Conservation (phyloP, 2,113 vertebrate genomes). For the Diphyllodes magnificus region DNA sequence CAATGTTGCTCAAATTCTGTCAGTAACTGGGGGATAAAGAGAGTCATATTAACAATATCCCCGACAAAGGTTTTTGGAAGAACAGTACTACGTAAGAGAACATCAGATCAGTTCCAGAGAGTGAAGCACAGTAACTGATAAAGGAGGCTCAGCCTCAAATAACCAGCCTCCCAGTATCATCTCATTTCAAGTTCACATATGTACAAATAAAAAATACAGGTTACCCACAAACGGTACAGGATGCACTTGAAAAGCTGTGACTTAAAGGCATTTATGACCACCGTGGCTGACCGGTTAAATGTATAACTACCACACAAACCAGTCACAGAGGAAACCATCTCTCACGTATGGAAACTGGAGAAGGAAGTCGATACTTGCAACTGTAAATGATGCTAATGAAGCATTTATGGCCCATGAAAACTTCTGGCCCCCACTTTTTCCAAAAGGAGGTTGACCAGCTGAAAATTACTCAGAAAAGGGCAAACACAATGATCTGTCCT, state of each 20-base stretch:
- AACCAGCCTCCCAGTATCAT: not conserved
- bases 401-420: not conserved
- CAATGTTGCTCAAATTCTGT: not conserved
- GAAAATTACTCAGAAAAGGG: not conserved
- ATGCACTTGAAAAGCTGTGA: not conserved
- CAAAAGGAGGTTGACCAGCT: not conserved
- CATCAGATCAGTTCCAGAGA: not conserved
- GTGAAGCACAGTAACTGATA: not conserved
- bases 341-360: not conserved
- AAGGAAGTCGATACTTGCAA: not conserved
- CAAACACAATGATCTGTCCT: not conserved
- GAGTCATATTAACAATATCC: not conserved
- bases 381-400: not conserved
- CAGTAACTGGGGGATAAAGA: not conserved
- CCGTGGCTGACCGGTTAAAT: not conserved
- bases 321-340: not conserved
- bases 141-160: not conserved
- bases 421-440: not conserved
- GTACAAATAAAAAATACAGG: not conserved
- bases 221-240: not conserved
- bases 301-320: not conserved
- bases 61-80: not conserved
- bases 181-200: not conserved
- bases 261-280: not conserved
- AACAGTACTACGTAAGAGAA: not conserved